Evolutionary conservation across 2,113 vertebrate species (phyloP).

Genomic region (Seriola aureovittata): DNA sequence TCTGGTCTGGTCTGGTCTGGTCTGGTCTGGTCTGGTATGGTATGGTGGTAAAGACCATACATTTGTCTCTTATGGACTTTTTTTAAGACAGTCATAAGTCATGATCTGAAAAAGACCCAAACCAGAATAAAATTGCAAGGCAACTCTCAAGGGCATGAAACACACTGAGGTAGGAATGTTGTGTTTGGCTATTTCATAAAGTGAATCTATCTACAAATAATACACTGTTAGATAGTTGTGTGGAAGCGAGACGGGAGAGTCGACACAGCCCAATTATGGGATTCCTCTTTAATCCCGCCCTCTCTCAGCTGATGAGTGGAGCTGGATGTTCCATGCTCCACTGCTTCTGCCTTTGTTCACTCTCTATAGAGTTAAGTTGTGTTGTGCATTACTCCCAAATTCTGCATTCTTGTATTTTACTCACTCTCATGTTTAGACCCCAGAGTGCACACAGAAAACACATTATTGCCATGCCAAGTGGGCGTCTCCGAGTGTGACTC

Average conservation of each 20-base stretch:
- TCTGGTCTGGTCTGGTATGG: constrained; percentile 12
- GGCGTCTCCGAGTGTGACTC: constrained; percentile 51
- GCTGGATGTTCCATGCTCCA: constrained; percentile 52
- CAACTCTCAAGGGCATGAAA: not conserved
- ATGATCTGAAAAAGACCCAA: not conserved
- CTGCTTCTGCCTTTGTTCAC: constrained; percentile 67
- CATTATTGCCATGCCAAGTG: constrained; percentile 79
- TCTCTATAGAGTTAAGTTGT: constrained; percentile 22
- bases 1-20: constrained; percentile 17
- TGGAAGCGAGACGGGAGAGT: constrained; percentile 42
- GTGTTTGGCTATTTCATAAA: constrained; percentile 17
- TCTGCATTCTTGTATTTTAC: constrained; percentile 62
- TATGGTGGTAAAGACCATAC: constrained; percentile 1
- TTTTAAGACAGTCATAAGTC: not conserved
- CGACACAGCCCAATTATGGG: constrained; percentile 64
- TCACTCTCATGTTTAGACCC: constrained; percentile 56
- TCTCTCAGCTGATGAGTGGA: constrained; percentile 48
- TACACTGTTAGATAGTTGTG: not conserved
- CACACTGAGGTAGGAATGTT: not conserved
- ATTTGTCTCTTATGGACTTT: not conserved
- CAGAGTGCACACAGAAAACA: constrained; percentile 62
- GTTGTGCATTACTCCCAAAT: constrained; percentile 40
- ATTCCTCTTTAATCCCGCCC: constrained; percentile 56
- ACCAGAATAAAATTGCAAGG: not conserved
- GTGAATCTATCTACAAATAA: constrained; percentile 20